Base-by-base conservation (phyloP, 2,888 invertebrate species). In the Mimas tiliae region DNA sequence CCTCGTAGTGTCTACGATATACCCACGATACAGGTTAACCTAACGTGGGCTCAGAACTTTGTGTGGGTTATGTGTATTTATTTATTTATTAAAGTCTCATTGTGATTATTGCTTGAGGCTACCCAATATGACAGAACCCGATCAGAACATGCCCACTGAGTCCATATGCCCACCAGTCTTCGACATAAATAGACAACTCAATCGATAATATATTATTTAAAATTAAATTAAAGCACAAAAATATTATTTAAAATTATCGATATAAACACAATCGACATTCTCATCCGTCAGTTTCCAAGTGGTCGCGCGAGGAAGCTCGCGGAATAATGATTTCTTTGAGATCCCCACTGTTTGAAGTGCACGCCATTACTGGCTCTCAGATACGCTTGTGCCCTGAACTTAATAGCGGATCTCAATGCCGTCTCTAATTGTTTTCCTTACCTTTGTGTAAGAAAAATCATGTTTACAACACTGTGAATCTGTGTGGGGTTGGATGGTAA, bases 291-390 rank as follows among this genome's bases (percentile, higher is more conserved):
- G 67, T 88, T 90, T 88, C 89, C 90, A 88, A 92, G 92, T 91
- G 93, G 91, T 91, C 91, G 91, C 90, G 86, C 86, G 84, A 87
- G 87, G 90, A 88, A 91, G 85, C 90, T 88, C 87, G 88, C 86
- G 88, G 91, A 93, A 93, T 93, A 93, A 93, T 92, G 92, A 92
- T 93, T 93, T 92, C 92, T 93, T 93, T 91, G 92, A 92, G 87
- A 84, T 85, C 83, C 79, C 80, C 83, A 82, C 86, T 88, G 91
- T 92, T 91, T 91, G 91, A 90, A 90, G 91, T 83, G 86, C 83
- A 82, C 86, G 77, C 91, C 88, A 91, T 93, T 92, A 92, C 90
- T 77, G 86, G 81, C 82, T 78, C 84, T 81, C 81, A 87, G 90
- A 90, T 91, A 91, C 91, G 92, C 87, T 89, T 90, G 90, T 90